Evolutionary conservation across 2,797 vertebrate species (phyloP).

Genomic region (Prionace glauca): DNA sequence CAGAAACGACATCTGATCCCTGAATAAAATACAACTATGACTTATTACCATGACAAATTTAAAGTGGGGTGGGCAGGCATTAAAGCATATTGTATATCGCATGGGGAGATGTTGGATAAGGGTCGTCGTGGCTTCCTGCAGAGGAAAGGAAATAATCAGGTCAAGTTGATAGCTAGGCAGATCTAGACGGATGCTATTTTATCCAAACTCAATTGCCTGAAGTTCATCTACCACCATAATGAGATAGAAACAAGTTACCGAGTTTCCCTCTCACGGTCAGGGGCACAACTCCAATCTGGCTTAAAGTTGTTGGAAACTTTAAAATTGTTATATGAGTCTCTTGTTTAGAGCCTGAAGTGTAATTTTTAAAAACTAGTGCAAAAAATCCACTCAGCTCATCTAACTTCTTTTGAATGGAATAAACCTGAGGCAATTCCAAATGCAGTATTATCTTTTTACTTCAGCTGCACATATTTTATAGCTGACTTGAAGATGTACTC

Average conservation of each 20-base stretch:
- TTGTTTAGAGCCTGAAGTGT: not conserved
- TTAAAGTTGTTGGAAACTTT: too few relatives aligned
- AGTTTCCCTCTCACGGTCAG: too few relatives aligned
- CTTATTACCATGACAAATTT: not conserved
- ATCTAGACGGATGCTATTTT: not conserved
- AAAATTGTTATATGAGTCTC: not conserved
- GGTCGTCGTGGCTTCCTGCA: not conserved
- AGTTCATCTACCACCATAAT: not conserved
- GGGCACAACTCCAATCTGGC: too few relatives aligned
- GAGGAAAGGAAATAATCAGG: not conserved
- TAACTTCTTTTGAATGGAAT: not conserved
- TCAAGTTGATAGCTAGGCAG: not conserved
- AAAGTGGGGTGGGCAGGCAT: not conserved
- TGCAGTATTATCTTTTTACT: not conserved
- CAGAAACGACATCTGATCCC: slow-evolving; percentile 86
- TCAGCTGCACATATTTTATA: not conserved
- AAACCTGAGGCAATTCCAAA: not conserved
- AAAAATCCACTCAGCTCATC: not conserved
- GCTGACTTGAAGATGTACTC: not conserved
- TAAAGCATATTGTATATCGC: not conserved
- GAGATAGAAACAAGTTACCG: too few relatives aligned
- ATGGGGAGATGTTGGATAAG: not conserved
- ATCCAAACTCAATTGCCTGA: not conserved
- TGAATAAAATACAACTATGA: slow-evolving; percentile 48
- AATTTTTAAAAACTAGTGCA: not conserved